Evolutionary conservation across 2,888 invertebrate species (phyloP).

Genomic region (Microchrysa polita): DNA sequence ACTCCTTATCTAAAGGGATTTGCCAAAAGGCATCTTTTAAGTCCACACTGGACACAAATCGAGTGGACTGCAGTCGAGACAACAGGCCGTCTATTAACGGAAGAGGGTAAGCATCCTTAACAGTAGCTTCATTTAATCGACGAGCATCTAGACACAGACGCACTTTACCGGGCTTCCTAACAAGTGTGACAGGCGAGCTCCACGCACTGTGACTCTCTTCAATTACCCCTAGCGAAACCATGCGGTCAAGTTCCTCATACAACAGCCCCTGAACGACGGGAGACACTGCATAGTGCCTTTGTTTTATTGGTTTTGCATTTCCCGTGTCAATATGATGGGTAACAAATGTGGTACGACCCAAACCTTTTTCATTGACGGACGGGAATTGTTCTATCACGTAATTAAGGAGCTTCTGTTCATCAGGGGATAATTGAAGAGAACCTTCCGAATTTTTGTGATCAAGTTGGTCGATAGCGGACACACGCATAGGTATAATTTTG

Average conservation of each 20-base stretch:
- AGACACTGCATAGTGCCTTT: conserved; percentile 33
- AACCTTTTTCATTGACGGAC: neutral
- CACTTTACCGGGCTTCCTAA: conserved; percentile 13
- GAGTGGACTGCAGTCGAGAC: conserved; percentile 52
- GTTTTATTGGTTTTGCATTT: conserved; percentile 4
- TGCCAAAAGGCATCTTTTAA: conserved; percentile 52
- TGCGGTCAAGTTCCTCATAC: conserved; percentile 23
- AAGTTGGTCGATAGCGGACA: neutral
- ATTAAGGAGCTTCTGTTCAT: neutral
- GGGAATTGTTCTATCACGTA: conserved; percentile 10
- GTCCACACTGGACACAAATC: conserved; percentile 54
- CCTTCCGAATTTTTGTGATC: neutral
- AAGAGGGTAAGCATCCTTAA: conserved; percentile 54
- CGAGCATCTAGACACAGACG: conserved; percentile 53
- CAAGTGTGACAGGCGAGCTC: conserved; percentile 17
- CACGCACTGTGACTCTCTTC: conserved; percentile 49
- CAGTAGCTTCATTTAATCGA: conserved; percentile 52
- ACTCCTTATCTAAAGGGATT: conserved; percentile 47
- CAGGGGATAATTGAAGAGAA: neutral
- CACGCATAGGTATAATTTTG: neutral
- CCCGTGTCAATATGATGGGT: conserved; percentile 16
- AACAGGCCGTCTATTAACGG: conserved; percentile 53
- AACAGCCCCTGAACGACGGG: conserved; percentile 22
- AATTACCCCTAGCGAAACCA: conserved; percentile 50
- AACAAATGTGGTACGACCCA: conserved; percentile 18